These are phyloP conservation scores for Echeneis naucrates DNA, from an alignment of 2,797 vertebrate genomes.

Conservation along the genomic window DNA sequence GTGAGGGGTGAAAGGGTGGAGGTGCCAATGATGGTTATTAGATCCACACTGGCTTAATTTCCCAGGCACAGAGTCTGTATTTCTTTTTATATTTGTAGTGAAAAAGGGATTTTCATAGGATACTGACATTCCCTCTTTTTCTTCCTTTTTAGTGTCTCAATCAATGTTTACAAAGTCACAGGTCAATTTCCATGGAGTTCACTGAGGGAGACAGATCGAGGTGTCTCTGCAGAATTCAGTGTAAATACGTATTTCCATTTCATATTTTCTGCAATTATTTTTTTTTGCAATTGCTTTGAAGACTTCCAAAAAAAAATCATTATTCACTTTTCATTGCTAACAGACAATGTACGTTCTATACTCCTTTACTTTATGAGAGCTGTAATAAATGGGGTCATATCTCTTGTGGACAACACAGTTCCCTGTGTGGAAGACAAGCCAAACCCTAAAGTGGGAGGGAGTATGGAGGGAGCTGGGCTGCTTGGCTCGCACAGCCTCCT, in stretches of 20 bases:
- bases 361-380: not conserved
- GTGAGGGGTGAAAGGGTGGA: too few species aligned
- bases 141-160: slow-evolving; percentile 85
- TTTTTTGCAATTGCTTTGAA: not conserved
- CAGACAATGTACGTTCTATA: not conserved
- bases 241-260: slow-evolving; percentile 78
- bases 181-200: slow-evolving; percentile 99
- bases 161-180: slow-evolving; percentile 96
- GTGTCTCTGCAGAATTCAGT: slow-evolving; percentile 91
- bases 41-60: too few species aligned
- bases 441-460: slow-evolving; percentile 95
- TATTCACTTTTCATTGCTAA: not conserved
- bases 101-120: not conserved
- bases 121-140: slow-evolving; percentile 8
- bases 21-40: too few species aligned
- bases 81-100: not conserved
- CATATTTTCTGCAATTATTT: not conserved
- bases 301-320: not conserved
- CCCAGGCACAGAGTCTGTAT: too few species aligned
- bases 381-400: not conserved
- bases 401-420: slow-evolving; percentile 81
- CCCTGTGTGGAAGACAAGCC: slow-evolving; percentile 94
- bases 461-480: slow-evolving; percentile 97
- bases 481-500: slow-evolving; percentile 93
- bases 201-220: slow-evolving; percentile 95